Evolutionary conservation across 1,140 invertebrate genomes (phyloP), one percentile per base, ranked within the genome.

Genomic region (Hypsibius dujardini): DNA sequence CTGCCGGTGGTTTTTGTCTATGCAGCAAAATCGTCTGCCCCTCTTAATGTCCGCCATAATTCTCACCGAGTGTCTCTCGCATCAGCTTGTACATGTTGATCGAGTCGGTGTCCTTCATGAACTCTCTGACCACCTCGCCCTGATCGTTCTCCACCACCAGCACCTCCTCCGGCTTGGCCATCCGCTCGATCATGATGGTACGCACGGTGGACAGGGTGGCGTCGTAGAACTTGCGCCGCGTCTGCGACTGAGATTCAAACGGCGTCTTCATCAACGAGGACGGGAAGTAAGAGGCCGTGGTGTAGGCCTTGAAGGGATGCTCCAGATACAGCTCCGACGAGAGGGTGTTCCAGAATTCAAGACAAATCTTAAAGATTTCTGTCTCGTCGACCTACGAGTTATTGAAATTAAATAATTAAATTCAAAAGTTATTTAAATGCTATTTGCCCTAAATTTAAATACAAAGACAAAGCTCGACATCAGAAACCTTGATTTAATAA

Each of bases 101-200:
- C 7, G 95, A 92, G 83, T 99, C 96, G 59, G 96, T 99, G 80
- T 99, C 96, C 81, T 98, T 98, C 91, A 99, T 97, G 78, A 98
- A 96, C 80, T 99, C 96, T 69, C 96, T 82, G 1, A 99, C 95
- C 70, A 98, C 95, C 83, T 99, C 96, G 46, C 96, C 96, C 81
- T 98, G 96, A 80, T 99, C 96, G 84, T 98, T 99, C 81, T 99
- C 95, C n/a, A 99, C 95, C 71, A 99, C 93, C n/a, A 99, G 83
- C 2, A 99, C 96, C 83, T 99, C 96, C 81, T 99, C 96, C 0
- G 96, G 96, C 80, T 98, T 98, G 0, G 95, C 96, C 96, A 99
- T 99, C 75, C 95, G 85, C 60, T 90, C 94, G 71, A 99, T 98
- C 94, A 99, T 98, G 45, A 97, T 94, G 75, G 90, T 90, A n/a